phyloP scores from a whole-genome alignment of 1,140 invertebrate species.

The Bombus confusus region DNA sequence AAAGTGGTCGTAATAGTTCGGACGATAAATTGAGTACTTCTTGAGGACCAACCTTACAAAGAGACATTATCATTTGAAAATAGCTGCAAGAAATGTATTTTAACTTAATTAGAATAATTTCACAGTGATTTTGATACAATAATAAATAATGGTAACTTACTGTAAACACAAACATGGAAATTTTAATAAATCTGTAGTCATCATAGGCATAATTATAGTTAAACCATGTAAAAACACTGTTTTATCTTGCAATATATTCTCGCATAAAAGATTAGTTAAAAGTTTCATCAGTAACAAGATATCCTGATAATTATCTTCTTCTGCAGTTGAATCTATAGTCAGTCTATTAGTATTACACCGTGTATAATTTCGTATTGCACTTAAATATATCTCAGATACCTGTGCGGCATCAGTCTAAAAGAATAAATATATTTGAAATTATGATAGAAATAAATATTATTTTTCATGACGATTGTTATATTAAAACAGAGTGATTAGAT shows the following conservation, averaged over 20 bases:
- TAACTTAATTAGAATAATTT: conserved; percentile 87
- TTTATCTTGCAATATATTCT: not conserved
- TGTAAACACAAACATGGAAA: conserved; percentile 87
- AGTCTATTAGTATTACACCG: conserved; percentile 84
- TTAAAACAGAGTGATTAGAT: not conserved
- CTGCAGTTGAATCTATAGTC: conserved; percentile 84
- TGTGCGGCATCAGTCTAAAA: conserved; percentile 82
- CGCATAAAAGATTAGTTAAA: conserved; percentile 85
- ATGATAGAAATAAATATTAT: conserved; percentile 34
- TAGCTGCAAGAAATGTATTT: conserved; percentile 74
- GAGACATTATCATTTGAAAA: conserved; percentile 85
- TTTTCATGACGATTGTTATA: not conserved
- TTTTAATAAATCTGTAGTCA: conserved; percentile 88
- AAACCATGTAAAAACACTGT: conserved; percentile 87
- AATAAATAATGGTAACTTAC: conserved; percentile 74
- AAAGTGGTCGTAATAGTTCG: conserved; percentile 84
- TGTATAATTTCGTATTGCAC: conserved; percentile 88
- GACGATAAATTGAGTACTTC: conserved; percentile 84
- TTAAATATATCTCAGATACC: conserved; percentile 86
- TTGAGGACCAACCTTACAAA: conserved; percentile 87
- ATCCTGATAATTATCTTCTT: conserved; percentile 89
- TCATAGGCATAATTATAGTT: conserved; percentile 89
- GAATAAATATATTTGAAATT: conserved; percentile 33
- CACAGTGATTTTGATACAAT: conserved; percentile 57
- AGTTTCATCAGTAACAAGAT: conserved; percentile 88